Conservation (phyloP, 2,888 invertebrate genomes). For the Stramonita haemastoma region DNA sequence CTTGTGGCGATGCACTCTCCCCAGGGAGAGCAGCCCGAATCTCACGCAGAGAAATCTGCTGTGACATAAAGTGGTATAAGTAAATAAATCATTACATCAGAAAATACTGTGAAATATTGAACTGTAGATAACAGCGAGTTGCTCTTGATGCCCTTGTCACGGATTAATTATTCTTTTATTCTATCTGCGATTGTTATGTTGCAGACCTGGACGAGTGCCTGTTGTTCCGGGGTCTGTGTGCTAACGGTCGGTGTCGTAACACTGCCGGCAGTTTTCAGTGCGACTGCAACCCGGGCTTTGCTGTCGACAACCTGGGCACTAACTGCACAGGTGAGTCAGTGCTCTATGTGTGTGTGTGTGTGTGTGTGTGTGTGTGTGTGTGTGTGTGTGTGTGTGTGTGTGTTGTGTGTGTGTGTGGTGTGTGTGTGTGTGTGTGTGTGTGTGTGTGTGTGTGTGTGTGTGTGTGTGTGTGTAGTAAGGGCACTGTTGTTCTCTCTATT, state of each 20-base stretch:
- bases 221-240: slow-evolving; percentile 88
- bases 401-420: too few relatives aligned
- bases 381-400: slow-evolving; percentile 2
- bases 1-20: too few relatives aligned
- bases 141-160: too few relatives aligned
- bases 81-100: too few relatives aligned
- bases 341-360: not conserved
- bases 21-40: too few relatives aligned
- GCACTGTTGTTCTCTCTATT: too few relatives aligned
- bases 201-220: slow-evolving; percentile 89
- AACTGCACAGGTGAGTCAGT: slow-evolving; percentile 83
- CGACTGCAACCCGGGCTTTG: slow-evolving; percentile 89
- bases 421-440: not conserved
- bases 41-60: too few relatives aligned
- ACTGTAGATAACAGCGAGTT: too few relatives aligned
- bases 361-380: not conserved
- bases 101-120: too few relatives aligned
- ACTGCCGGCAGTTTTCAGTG: slow-evolving; percentile 88
- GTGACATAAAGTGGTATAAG: too few relatives aligned
- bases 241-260: slow-evolving; percentile 89
- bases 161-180: too few relatives aligned
- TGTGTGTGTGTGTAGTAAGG: too few relatives aligned
- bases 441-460: not conserved
- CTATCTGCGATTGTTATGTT: slow-evolving; percentile 22
- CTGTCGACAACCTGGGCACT: slow-evolving; percentile 84